These are phyloP conservation scores for Misgurnus mizolepis DNA, from an alignment of 2,113 vertebrate species.

Conservation along the genomic window DNA sequence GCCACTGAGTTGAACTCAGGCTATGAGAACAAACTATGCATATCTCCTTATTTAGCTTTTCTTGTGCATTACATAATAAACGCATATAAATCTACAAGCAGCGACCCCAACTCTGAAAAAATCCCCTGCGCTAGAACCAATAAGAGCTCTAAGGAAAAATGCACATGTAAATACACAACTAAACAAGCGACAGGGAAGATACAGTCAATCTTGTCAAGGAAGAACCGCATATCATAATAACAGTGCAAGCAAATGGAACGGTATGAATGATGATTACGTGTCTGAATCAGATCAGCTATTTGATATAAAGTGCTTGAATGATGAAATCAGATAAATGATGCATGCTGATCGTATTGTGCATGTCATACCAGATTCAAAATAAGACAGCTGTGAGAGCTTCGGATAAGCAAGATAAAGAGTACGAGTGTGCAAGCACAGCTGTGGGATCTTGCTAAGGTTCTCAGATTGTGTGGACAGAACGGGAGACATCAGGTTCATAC, in stretches of 20 bases:
- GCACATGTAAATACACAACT: neutral
- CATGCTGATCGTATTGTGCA: neutral
- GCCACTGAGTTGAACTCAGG: neutral
- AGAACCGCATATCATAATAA: neutral
- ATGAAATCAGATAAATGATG: neutral
- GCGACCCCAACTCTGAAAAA: neutral
- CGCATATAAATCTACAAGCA: constrained; percentile 35
- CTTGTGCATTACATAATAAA: neutral
- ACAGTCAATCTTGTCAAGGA: neutral
- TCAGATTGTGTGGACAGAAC: constrained; percentile 38
- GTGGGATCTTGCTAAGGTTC: constrained; percentile 24
- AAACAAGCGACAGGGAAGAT: neutral
- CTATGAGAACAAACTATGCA: neutral
- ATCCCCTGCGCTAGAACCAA: neutral
- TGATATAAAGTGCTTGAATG: neutral
- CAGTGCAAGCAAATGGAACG: neutral
- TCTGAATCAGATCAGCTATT: neutral
- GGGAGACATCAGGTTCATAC: constrained; percentile 18
- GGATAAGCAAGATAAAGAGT: neutral
- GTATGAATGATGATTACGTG: neutral
- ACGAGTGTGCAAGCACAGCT: neutral
- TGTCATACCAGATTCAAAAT: neutral
- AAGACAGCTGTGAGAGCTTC: neutral
- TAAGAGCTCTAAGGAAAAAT: neutral
- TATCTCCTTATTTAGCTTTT: no score